A percentile compares a stretch with the other conserved stretches of the same genome.
phyloP scores from a whole-genome alignment of 1,140 invertebrate species.

The Cherax quadricarinatus region DNA sequence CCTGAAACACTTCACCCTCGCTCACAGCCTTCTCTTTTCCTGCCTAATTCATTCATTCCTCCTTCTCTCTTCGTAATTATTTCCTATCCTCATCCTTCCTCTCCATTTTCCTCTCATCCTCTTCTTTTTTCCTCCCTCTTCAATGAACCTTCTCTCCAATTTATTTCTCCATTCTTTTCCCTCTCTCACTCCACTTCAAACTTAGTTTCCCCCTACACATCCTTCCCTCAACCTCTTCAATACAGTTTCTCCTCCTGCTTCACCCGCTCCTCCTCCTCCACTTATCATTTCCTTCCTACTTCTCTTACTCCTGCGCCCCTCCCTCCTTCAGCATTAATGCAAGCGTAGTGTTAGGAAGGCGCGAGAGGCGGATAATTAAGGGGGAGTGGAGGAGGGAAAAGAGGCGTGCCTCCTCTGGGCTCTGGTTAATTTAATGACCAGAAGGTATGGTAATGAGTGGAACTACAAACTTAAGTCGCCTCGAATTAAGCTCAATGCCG shows the following conservation, averaged over 20 bases:
- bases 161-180: neutral
- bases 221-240: neutral
- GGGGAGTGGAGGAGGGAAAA: neutral
- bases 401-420: neutral
- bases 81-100: neutral
- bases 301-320: constrained; percentile 4
- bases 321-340: neutral
- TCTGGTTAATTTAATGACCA: neutral
- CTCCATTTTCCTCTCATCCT: neutral
- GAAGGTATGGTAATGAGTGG: neutral
- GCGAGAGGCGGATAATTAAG: neutral
- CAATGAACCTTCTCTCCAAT: neutral
- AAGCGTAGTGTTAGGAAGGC: neutral
- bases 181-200: neutral
- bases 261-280: neutral
- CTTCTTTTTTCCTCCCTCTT: neutral
- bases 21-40: no score
- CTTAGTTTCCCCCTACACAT: neutral
- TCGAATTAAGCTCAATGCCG: neutral
- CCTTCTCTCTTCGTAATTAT: neutral
- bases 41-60: neutral
- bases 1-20: no score
- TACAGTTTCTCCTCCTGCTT: neutral
- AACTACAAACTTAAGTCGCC: neutral
- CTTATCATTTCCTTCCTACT: neutral